Evolutionary conservation across 2,888 invertebrate species (phyloP).

Genomic region (Napeogenes sylphis): DNA sequence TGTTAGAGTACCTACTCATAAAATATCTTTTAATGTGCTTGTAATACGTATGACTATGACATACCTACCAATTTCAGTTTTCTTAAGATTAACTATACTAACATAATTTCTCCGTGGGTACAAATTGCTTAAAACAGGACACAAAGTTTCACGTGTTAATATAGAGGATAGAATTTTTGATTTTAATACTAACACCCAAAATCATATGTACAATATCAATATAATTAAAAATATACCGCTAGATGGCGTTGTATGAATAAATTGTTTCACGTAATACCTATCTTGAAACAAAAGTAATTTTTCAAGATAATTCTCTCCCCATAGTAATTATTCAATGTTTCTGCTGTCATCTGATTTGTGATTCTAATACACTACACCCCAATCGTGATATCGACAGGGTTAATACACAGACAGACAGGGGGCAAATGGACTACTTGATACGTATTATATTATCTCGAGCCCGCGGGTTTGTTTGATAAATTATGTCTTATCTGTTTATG

Average conservation of each 20-base stretch:
- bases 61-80: too few species aligned
- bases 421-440: slow-evolving; percentile 25
- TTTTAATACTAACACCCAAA: too few species aligned
- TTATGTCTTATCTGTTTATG: slow-evolving; percentile 4
- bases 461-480: slow-evolving; percentile 15
- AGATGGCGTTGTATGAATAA: neutral
- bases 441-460: slow-evolving; percentile 20
- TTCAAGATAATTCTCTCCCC: slow-evolving; percentile 11
- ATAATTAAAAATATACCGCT: neutral
- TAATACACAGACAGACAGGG: slow-evolving; percentile 47
- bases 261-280: neutral
- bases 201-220: too few species aligned
- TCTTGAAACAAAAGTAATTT: slow-evolving; percentile 11
- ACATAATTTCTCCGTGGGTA: too few species aligned
- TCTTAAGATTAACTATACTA: too few species aligned
- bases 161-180: too few species aligned
- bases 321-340: slow-evolving; percentile 21
- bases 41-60: too few species aligned
- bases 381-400: slow-evolving; percentile 46
- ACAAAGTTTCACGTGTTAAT: too few species aligned
- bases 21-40: too few species aligned
- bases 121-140: too few species aligned
- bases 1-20: too few species aligned
- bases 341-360: slow-evolving; percentile 39
- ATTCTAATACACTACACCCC: slow-evolving; percentile 41